Conservation (phyloP, 1,140 invertebrate species). For the Drosophila pseudoananassae region DNA sequence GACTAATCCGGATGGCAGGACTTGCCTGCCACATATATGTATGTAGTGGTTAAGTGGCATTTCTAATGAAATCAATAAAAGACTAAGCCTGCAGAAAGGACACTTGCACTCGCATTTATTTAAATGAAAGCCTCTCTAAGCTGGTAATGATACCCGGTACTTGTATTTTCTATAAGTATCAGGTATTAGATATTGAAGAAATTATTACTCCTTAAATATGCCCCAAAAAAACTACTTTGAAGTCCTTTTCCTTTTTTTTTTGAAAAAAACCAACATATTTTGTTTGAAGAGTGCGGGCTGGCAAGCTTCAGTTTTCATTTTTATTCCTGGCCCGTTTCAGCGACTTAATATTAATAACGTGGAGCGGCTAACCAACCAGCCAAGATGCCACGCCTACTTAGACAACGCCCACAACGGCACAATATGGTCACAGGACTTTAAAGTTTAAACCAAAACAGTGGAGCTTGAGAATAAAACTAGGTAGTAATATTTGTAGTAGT, state of each 20-base stretch:
- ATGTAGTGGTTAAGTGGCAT: slow-evolving; percentile 42
- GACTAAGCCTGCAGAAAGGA: slow-evolving; percentile 24
- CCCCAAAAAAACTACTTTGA: slow-evolving; percentile 37
- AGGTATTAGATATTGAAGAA: neutral
- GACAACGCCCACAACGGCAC: slow-evolving; percentile 7
- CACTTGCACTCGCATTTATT: slow-evolving; percentile 8
- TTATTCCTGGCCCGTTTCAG: slow-evolving; percentile 37
- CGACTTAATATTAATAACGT: slow-evolving; percentile 51
- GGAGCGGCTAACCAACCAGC: slow-evolving; percentile 27
- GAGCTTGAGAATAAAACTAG: no score
- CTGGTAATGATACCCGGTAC: slow-evolving; percentile 4
- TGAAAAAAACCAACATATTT: slow-evolving; percentile 6
- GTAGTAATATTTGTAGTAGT: no score
- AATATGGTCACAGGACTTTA: slow-evolving; percentile 22
- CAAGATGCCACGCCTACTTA: slow-evolving; percentile 31
- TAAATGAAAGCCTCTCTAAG: no score
- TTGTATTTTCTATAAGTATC: no score
- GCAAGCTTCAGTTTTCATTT: slow-evolving; percentile 61
- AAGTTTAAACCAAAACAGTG: slow-evolving; percentile 11
- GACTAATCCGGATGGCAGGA: slow-evolving; percentile 29
- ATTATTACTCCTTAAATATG: neutral
- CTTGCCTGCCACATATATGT: slow-evolving; percentile 21
- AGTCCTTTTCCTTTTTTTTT: slow-evolving; percentile 1
- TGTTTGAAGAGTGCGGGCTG: slow-evolving; percentile 1
- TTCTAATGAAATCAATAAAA: slow-evolving; percentile 58